Percentiles rank a stretch among this genome's conserved stretches.
phyloP scores from a whole-genome alignment of 2,888 invertebrate genomes.

The Papilio demoleus region DNA sequence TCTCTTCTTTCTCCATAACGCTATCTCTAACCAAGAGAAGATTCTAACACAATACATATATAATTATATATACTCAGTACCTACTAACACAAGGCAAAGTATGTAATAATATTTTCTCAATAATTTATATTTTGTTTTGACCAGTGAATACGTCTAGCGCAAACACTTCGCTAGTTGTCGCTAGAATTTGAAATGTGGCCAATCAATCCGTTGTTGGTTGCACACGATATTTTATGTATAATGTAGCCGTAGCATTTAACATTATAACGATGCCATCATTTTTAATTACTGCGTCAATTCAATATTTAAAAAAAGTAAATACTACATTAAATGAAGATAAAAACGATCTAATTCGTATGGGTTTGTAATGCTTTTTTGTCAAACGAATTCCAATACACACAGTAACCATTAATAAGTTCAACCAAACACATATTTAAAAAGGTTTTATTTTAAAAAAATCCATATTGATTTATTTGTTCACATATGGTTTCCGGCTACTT shows the following conservation, averaged over 20 bases:
- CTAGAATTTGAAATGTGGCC: too few relatives aligned
- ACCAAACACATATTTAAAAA: constrained; percentile 55
- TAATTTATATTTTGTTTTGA: too few relatives aligned
- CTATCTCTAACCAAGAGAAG: too few relatives aligned
- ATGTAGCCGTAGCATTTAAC: neutral
- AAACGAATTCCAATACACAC: constrained; percentile 73
- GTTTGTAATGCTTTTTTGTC: constrained; percentile 68
- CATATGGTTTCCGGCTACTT: constrained; percentile 82
- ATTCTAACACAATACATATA: too few relatives aligned
- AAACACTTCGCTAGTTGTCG: too few relatives aligned
- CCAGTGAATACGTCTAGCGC: too few relatives aligned
- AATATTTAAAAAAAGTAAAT: constrained; percentile 71
- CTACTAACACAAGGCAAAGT: too few relatives aligned
- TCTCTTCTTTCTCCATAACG: too few relatives aligned
- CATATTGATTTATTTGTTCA: constrained; percentile 81
- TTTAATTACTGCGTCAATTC: constrained; percentile 78
- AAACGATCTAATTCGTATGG: constrained; percentile 76
- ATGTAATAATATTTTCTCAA: too few relatives aligned
- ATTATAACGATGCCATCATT: constrained; percentile 53
- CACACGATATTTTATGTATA: too few relatives aligned
- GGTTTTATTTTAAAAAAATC: constrained; percentile 61
- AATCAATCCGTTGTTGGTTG: too few relatives aligned
- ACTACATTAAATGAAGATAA: constrained; percentile 67
- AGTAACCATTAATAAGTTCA: constrained; percentile 81
- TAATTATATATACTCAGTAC: neutral